These are phyloP conservation scores for Rhagonycha fulva DNA, from an alignment of 2,888 invertebrate species.

Conservation along the genomic window DNA sequence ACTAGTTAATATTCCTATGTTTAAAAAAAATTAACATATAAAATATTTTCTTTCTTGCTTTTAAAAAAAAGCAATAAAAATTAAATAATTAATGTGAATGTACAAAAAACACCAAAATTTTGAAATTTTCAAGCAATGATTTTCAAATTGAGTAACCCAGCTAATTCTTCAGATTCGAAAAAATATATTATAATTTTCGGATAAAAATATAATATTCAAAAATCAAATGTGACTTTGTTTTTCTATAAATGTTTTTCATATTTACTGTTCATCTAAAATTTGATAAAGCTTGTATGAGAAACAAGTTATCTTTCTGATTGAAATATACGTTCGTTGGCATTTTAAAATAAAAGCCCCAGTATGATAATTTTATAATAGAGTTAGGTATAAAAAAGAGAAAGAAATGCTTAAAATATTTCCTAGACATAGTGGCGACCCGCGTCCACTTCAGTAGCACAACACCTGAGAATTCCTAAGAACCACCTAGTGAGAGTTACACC, in stretches of 20 bases:
- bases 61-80: too few relatives aligned
- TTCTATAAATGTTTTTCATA: background rate
- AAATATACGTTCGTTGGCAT: background rate
- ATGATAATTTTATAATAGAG: background rate
- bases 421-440: constrained; percentile 34
- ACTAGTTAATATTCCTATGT: too few relatives aligned
- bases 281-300: background rate
- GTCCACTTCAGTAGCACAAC: constrained; percentile 31
- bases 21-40: too few relatives aligned
- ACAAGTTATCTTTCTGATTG: background rate
- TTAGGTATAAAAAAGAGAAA: background rate
- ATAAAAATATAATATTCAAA: too few relatives aligned
- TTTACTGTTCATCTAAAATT: background rate
- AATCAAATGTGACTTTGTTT: too few relatives aligned
- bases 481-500: constrained; percentile 17
- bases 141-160: too few relatives aligned
- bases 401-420: background rate
- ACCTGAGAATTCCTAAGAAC: constrained; percentile 34
- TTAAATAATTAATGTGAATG: too few relatives aligned
- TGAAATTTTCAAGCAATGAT: too few relatives aligned
- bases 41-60: too few relatives aligned
- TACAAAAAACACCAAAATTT: too few relatives aligned
- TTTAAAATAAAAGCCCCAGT: background rate
- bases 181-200: too few relatives aligned
- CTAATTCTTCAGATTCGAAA: too few relatives aligned